A percentile compares a stretch with the other conserved stretches of the same genome.
Evolutionary conservation across 2,113 vertebrate genomes (phyloP).

Genomic region (Chitala chitala): DNA sequence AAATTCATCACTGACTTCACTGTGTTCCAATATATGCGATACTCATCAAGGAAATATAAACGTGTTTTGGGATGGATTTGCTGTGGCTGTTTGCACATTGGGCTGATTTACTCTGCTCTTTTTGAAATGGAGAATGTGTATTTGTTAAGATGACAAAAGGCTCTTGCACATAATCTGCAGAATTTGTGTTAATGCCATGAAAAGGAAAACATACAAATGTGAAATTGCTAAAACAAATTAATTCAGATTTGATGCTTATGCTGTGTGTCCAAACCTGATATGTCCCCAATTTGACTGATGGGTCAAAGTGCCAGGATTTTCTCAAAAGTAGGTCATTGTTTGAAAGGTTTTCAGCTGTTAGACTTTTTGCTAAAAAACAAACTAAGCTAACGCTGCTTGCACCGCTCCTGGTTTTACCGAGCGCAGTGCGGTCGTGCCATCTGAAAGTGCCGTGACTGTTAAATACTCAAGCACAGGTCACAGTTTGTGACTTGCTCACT

Average conservation of each 20-base stretch:
- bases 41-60: not conserved
- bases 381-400: not conserved
- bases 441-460: not conserved
- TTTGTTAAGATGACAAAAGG: not conserved
- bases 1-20: not conserved
- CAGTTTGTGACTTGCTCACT: not conserved
- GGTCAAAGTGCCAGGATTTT: slow-evolving; percentile 17
- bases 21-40: not conserved
- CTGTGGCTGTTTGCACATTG: not conserved
- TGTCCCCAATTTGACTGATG: not conserved
- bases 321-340: slow-evolving; percentile 5
- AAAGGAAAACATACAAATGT: not conserved
- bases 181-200: not conserved
- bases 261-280: not conserved
- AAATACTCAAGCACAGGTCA: not conserved
- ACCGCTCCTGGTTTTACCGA: not conserved
- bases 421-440: not conserved
- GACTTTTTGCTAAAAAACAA: not conserved
- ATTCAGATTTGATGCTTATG: not conserved
- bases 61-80: too few relatives aligned
- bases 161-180: too few relatives aligned
- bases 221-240: not conserved
- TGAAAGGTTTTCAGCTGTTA: not conserved
- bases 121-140: not conserved
- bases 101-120: not conserved